These are phyloP conservation scores for Drosophila colorata DNA, from an alignment of 2,888 invertebrate species.

Conservation along the genomic window DNA sequence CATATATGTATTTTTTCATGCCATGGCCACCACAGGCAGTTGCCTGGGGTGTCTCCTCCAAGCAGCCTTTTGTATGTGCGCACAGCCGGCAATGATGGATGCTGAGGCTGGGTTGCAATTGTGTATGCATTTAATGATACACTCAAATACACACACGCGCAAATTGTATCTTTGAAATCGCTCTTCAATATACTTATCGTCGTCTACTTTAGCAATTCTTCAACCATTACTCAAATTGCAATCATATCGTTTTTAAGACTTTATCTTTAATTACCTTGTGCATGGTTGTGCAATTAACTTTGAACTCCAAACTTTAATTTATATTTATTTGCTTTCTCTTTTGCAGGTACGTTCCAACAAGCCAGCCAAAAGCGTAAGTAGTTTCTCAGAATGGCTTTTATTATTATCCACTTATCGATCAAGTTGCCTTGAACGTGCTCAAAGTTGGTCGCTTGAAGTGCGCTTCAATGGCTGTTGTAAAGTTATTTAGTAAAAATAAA, in stretches of 20 bases:
- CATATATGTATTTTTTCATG: constrained; percentile 54
- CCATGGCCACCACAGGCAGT: constrained; percentile 54
- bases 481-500: constrained; percentile 30
- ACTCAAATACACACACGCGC: constrained; percentile 5
- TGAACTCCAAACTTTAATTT: constrained; percentile 17
- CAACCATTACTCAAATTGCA: constrained; percentile 6
- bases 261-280: constrained; percentile 5
- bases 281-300: constrained; percentile 21
- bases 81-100: constrained; percentile 34
- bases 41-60: constrained; percentile 12
- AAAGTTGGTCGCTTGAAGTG: constrained; percentile 42
- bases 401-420: constrained; percentile 60
- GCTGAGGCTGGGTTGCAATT: constrained; percentile 28
- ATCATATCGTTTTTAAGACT: constrained; percentile 13
- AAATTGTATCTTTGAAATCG: constrained; percentile 58
- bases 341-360: constrained; percentile 77
- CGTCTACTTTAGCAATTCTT: constrained; percentile 13
- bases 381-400: constrained; percentile 51
- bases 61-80: constrained; percentile 25
- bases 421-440: constrained; percentile 51
- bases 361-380: constrained; percentile 75
- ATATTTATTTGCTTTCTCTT: constrained; percentile 28
- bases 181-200: constrained; percentile 38
- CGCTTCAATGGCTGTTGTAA: constrained; percentile 19
- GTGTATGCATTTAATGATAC: constrained; percentile 44